Conservation (phyloP, 2,888 invertebrate species). For the Calameuta idolon region DNA sequence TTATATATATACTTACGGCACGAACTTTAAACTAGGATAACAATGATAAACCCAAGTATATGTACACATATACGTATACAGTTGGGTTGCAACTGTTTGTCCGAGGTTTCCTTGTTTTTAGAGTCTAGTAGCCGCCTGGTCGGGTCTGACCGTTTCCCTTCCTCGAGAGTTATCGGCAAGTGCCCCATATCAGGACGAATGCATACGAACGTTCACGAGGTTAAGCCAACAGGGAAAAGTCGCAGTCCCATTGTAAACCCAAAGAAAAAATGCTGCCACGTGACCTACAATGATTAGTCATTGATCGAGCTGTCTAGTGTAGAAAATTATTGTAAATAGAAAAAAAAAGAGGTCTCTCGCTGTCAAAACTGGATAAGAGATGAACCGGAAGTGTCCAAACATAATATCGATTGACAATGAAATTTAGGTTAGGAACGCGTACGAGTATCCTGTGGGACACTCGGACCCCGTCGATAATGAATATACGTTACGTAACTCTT, state of each 20-base stretch:
- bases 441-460: not conserved
- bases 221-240: not conserved
- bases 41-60: slow-evolving; percentile 13
- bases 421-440: not conserved
- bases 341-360: not conserved
- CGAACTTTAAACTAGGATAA: slow-evolving; percentile 21
- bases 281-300: not conserved
- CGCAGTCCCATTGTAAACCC: not conserved
- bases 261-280: not conserved
- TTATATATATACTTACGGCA: slow-evolving; percentile 9
- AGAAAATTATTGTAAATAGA: not conserved
- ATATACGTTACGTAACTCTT: not conserved
- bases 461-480: not conserved
- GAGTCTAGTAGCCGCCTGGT: not conserved
- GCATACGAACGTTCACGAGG: not conserved
- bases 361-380: not conserved
- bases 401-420: not conserved
- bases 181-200: not conserved
- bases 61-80: not conserved
- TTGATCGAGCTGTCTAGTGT: not conserved
- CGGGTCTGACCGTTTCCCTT: not conserved
- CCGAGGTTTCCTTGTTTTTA: not conserved
- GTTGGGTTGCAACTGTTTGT: not conserved
- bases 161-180: not conserved
- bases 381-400: not conserved